Percentiles rank a stretch among this genome's conserved stretches.
These are phyloP conservation scores for Oreochromis spilurus DNA, from an alignment of 2,113 vertebrate genomes.

Conservation along the genomic window DNA sequence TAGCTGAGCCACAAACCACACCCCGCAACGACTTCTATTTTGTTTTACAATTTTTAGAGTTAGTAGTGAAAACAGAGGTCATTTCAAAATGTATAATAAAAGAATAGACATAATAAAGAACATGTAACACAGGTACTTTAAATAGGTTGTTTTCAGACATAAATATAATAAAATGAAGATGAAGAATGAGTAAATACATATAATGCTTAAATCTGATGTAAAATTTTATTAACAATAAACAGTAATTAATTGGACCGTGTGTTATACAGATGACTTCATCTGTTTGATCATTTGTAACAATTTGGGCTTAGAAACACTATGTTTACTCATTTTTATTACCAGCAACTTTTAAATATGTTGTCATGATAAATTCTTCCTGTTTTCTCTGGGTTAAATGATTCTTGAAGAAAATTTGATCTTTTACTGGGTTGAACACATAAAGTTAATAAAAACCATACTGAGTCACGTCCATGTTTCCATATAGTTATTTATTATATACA, in stretches of 20 bases:
- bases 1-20: not conserved
- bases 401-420: not conserved
- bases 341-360: not conserved
- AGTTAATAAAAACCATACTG: not conserved
- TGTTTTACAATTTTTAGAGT: not conserved
- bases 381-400: not conserved
- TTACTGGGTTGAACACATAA: not conserved
- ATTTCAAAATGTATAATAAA: not conserved
- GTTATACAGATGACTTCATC: not conserved
- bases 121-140: not conserved
- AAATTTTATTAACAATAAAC: not conserved
- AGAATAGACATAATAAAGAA: not conserved
- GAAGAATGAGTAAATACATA: not conserved
- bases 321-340: not conserved
- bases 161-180: not conserved
- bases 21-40: not conserved
- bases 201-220: not conserved
- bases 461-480: not conserved
- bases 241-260: rapidly evolving
- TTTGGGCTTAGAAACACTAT: not conserved
- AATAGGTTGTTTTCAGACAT: not conserved
- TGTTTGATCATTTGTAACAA: not conserved
- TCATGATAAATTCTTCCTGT: not conserved
- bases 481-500: constrained; percentile 72
- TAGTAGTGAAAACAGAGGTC: not conserved